A percentile compares a stretch with the other conserved stretches of the same genome.
Evolutionary conservation across 1,140 invertebrate genomes (phyloP).

Genomic region (Brachionus sp.): DNA sequence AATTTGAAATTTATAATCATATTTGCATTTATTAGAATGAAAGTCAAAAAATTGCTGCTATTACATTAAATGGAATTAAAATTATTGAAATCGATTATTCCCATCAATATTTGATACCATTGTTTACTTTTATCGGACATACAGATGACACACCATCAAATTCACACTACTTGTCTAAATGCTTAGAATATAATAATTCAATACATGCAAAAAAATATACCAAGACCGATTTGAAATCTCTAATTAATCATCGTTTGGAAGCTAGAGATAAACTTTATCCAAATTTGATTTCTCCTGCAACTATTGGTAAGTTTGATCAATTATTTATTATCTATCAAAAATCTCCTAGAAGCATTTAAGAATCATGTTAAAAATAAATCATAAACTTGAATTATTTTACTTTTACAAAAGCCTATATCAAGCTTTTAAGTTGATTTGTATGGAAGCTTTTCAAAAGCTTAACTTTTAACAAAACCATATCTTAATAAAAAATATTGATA

Average conservation of each 20-base stretch:
- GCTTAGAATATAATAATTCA: not conserved
- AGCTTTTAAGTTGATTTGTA: no score
- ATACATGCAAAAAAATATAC: not conserved
- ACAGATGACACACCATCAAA: not conserved
- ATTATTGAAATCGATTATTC: not conserved
- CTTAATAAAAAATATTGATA: no score
- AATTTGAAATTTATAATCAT: not conserved
- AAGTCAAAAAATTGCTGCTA: not conserved
- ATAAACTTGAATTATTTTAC: no score
- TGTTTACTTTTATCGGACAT: not conserved
- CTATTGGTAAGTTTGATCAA: not conserved
- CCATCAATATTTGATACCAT: not conserved
- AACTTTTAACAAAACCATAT: no score
- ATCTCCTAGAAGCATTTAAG: no score
- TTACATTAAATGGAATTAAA: not conserved
- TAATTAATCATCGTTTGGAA: not conserved
- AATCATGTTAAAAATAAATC: no score
- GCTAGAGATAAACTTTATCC: conserved; percentile 1
- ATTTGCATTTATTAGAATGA: not conserved
- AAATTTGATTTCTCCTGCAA: not conserved
- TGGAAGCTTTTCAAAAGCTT: no score
- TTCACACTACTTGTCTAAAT: not conserved
- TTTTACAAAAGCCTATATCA: no score
- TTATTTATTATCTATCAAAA: not conserved
- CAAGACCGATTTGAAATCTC: not conserved